phyloP scores from a whole-genome alignment of 1,140 invertebrate species.

The Paraescarpia echinospica region DNA sequence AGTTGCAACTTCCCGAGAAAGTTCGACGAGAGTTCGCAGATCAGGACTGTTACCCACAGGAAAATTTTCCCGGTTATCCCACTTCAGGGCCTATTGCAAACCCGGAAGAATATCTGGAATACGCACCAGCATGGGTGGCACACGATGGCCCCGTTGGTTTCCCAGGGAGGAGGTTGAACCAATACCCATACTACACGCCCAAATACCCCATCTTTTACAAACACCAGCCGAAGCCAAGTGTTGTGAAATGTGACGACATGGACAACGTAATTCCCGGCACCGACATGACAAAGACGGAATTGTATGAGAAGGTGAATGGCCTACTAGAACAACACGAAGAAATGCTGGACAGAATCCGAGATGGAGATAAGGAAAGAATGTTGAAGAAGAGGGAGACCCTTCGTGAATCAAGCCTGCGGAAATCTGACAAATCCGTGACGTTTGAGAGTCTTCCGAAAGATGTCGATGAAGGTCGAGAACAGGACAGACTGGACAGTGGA shows the following conservation, averaged over 20 bases:
- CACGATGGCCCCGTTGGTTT: constrained; percentile 25
- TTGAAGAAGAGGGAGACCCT: constrained; percentile 28
- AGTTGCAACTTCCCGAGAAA: constrained; percentile 47
- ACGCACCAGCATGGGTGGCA: constrained; percentile 30
- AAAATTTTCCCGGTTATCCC: constrained; percentile 42
- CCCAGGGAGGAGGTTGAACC: constrained; percentile 21
- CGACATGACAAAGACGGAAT: constrained; percentile 39
- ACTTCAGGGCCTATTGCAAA: constrained; percentile 34
- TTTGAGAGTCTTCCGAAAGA: constrained; percentile 6
- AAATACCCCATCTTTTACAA: constrained; percentile 27
- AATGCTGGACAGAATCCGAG: constrained; percentile 20
- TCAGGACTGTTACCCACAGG: constrained; percentile 43
- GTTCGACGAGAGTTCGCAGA: constrained; percentile 39
- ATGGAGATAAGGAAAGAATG: constrained; percentile 18
- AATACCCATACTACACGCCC: constrained; percentile 36
- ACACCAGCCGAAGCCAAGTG: constrained; percentile 13
- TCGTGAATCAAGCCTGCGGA: constrained; percentile 22
- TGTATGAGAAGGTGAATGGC: constrained; percentile 42
- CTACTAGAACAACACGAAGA: constrained; percentile 19
- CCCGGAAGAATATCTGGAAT: constrained; percentile 31
- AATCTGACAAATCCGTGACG: constrained; percentile 30
- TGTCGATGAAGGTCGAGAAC: neutral
- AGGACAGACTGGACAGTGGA: neutral
- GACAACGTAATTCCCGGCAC: constrained; percentile 44
- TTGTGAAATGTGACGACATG: constrained; percentile 32